Conservation (phyloP, 2,888 invertebrate species). For the Chrysina gloriosa region DNA sequence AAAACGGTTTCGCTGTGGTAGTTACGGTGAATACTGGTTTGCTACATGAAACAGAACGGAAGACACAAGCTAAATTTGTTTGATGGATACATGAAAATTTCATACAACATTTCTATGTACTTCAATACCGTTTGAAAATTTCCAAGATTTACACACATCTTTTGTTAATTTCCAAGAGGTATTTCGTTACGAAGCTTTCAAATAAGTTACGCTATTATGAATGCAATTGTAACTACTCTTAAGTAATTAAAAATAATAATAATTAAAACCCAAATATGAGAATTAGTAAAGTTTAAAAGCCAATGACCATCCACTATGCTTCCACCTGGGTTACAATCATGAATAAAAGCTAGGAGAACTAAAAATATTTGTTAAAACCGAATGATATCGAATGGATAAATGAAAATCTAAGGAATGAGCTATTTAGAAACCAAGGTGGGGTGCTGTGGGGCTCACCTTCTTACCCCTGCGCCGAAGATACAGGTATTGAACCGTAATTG, state of each 20-base stretch:
- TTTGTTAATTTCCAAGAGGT: too few species aligned
- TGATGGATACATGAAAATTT: neutral
- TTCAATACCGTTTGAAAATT: too few species aligned
- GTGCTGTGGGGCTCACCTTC: constrained; percentile 74
- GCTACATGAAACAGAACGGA: constrained; percentile 57
- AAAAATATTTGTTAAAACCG: constrained; percentile 29
- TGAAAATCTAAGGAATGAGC: constrained; percentile 36
- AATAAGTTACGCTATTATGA: too few species aligned
- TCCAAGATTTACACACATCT: too few species aligned
- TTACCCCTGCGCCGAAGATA: constrained; percentile 93
- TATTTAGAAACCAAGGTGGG: constrained; percentile 55
- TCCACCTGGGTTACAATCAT: constrained; percentile 57
- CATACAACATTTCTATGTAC: too few species aligned
- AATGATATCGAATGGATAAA: constrained; percentile 18
- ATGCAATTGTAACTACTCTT: neutral
- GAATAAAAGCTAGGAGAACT: constrained; percentile 29
- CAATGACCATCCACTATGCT: constrained; percentile 58
- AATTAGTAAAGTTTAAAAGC: constrained; percentile 35
- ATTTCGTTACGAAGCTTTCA: too few species aligned
- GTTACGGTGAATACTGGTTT: constrained; percentile 67
- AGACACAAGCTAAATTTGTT: constrained; percentile 4
- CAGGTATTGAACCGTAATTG: constrained; percentile 91
- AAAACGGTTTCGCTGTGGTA: constrained; percentile 69
- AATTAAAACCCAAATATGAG: neutral
- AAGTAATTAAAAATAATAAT: neutral